These are phyloP conservation scores for Leptinotarsa juncta DNA, from an alignment of 2,888 invertebrate species.

Conservation along the genomic window DNA sequence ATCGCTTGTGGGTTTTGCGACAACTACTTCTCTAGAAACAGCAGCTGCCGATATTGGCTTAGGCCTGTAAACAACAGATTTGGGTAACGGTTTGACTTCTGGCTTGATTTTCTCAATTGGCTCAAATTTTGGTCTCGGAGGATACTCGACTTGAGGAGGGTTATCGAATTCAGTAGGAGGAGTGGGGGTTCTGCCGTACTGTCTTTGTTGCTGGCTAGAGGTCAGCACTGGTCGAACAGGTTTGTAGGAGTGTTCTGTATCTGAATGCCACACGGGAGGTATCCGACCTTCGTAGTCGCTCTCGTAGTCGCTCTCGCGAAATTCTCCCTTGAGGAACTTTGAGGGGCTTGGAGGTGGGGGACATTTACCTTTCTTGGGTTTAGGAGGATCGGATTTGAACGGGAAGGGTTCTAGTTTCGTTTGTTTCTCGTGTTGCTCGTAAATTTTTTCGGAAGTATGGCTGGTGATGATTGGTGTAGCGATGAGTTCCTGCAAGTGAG, in stretches of 20 bases:
- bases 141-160: slow-evolving; percentile 64
- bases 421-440: slow-evolving; percentile 61
- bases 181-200: slow-evolving; percentile 67
- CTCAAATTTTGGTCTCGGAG: slow-evolving; percentile 70
- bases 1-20: slow-evolving; percentile 58
- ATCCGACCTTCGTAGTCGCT: slow-evolving; percentile 77
- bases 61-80: slow-evolving; percentile 68
- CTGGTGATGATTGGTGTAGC: slow-evolving; percentile 68
- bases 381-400: slow-evolving; percentile 64
- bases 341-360: slow-evolving; percentile 73
- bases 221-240: slow-evolving; percentile 70
- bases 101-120: slow-evolving; percentile 68
- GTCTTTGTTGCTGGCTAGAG: slow-evolving; percentile 66
- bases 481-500: slow-evolving; percentile 67
- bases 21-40: slow-evolving; percentile 54
- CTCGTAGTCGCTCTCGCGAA: slow-evolving; percentile 78
- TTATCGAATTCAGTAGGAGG: slow-evolving; percentile 72
- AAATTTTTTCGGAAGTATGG: slow-evolving; percentile 61
- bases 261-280: slow-evolving; percentile 72
- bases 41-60: slow-evolving; percentile 66
- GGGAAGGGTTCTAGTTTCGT: slow-evolving; percentile 65
- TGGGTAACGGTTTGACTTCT: slow-evolving; percentile 63
- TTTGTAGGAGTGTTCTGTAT: slow-evolving; percentile 70
- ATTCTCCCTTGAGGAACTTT: slow-evolving; percentile 75
- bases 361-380: slow-evolving; percentile 61